Conservation (phyloP, 2,888 invertebrate species). For the Trileptium ribeirensis region DNA sequence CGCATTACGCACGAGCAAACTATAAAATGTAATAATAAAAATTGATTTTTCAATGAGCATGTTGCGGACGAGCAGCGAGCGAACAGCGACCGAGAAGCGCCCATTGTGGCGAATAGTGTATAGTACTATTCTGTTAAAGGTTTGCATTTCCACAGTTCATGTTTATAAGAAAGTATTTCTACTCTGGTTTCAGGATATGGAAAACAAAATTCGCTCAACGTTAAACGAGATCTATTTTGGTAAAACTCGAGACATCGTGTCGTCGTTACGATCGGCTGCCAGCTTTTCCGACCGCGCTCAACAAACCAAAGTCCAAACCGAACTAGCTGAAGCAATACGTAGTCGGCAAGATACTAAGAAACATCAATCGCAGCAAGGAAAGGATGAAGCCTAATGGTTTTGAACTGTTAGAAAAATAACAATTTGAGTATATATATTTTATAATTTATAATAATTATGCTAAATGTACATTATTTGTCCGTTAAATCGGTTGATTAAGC, state of each 20-base stretch:
- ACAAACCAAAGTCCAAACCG: not conserved
- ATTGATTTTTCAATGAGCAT: too few species aligned
- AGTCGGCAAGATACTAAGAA: not conserved
- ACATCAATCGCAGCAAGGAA: not conserved
- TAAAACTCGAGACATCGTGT: conserved; percentile 96
- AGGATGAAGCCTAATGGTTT: too few species aligned
- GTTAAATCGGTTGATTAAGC: too few species aligned
- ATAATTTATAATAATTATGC: too few species aligned
- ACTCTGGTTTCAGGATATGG: conserved; percentile 76
- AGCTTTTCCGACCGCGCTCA: not conserved
- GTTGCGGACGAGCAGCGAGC: too few species aligned
- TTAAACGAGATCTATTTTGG: conserved; percentile 98
- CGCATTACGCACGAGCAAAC: too few species aligned
- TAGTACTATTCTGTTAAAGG: not conserved
- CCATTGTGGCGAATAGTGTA: too few species aligned
- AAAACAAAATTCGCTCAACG: conserved; percentile 95
- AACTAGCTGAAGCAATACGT: not conserved
- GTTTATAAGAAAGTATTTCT: not conserved
- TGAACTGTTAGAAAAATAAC: too few species aligned
- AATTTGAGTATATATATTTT: too few species aligned
- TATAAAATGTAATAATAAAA: too few species aligned
- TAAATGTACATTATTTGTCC: too few species aligned
- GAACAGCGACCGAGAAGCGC: too few species aligned
- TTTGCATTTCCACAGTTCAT: not conserved
- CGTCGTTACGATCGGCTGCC: conserved; percentile 72